Evolutionary conservation across 2,888 invertebrate genomes (phyloP).

Genomic region (Gnatocerus cornutus): DNA sequence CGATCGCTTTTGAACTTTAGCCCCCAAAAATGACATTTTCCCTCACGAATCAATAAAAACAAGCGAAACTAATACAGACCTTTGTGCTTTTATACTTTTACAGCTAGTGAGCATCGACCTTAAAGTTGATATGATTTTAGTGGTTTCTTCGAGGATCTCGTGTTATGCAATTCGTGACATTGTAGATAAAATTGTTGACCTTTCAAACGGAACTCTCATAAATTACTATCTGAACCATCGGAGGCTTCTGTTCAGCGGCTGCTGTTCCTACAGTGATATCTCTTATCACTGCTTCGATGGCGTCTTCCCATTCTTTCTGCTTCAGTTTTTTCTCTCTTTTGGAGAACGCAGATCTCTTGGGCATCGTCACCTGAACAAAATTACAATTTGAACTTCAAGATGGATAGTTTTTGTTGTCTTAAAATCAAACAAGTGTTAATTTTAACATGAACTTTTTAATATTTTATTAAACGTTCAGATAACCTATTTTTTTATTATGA

Average conservation of each 20-base stretch:
- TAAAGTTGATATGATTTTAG: slow-evolving; percentile 14
- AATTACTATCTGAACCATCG: slow-evolving; percentile 86
- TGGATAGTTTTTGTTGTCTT: background rate
- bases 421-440: no score
- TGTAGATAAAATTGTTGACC: slow-evolving; percentile 37
- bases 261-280: slow-evolving; percentile 79
- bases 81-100: no score
- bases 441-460: no score
- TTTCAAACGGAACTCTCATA: slow-evolving; percentile 89
- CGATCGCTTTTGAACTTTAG: no score
- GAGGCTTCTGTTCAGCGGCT: slow-evolving; percentile 69
- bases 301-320: slow-evolving; percentile 81
- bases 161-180: slow-evolving; percentile 21
- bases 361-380: slow-evolving; percentile 79
- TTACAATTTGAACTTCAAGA: slow-evolving; percentile 54
- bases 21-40: no score
- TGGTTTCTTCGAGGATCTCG: background rate
- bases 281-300: slow-evolving; percentile 83
- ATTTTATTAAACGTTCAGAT: no score
- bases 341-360: slow-evolving; percentile 69
- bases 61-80: no score
- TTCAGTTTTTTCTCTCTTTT: slow-evolving; percentile 73
- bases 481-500: no score
- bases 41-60: no score
- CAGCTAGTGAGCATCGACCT: slow-evolving; percentile 4